These are phyloP conservation scores for Palloptera scutellata DNA, from an alignment of 2,888 invertebrate species.

Conservation along the genomic window DNA sequence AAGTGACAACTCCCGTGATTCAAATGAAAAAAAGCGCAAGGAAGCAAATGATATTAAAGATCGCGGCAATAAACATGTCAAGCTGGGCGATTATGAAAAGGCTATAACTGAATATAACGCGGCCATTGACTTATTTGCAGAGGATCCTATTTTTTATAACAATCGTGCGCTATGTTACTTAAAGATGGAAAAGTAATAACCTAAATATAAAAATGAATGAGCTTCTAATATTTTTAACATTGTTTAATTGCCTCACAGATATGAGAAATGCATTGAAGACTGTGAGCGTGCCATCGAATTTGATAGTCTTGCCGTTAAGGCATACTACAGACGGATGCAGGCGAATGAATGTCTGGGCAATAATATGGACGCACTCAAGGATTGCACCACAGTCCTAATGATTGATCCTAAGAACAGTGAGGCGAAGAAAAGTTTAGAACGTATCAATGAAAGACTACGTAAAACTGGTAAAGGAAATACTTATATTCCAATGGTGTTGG, in stretches of 20 bases:
- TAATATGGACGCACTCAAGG: constrained; percentile 74
- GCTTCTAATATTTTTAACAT: not conserved
- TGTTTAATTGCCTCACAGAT: constrained; percentile 38
- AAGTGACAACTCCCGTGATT: constrained; percentile 45
- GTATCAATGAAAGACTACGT: constrained; percentile 56
- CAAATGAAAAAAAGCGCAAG: constrained; percentile 43
- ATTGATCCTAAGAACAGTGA: constrained; percentile 83
- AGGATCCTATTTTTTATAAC: constrained; percentile 82
- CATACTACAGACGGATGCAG: constrained; percentile 81
- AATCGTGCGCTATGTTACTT: constrained; percentile 89
- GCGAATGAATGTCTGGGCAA: constrained; percentile 78
- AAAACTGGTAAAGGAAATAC: constrained; percentile 45
- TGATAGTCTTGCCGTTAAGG: constrained; percentile 84
- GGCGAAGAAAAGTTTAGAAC: constrained; percentile 66
- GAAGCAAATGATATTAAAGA: constrained; percentile 59
- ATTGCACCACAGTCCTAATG: constrained; percentile 74
- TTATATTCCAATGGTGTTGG: not conserved
- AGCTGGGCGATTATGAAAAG: constrained; percentile 79
- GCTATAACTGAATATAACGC: constrained; percentile 87
- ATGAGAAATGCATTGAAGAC: constrained; percentile 68
- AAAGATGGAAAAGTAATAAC: constrained; percentile 80
- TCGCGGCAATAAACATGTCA: constrained; percentile 84
- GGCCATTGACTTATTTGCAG: constrained; percentile 83
- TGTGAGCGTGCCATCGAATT: constrained; percentile 81
- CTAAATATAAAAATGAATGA: not conserved